Evolutionary conservation across 2,888 invertebrate species (phyloP).

Genomic region (Cetonia aurata): DNA sequence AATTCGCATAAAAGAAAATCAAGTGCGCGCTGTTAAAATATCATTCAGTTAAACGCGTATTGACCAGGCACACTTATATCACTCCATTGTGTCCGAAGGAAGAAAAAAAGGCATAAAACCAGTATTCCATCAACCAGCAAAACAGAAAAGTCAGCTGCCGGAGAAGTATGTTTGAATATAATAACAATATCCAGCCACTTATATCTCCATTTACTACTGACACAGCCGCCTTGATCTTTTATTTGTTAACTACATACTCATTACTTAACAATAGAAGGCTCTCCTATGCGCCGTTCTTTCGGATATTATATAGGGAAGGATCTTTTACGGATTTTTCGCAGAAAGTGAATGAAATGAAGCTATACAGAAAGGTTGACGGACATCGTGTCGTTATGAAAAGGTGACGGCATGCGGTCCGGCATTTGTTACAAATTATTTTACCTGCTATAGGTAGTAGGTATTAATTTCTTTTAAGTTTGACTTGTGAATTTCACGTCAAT

Average conservation of each 20-base stretch:
- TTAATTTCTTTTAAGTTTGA: slow-evolving; percentile 49
- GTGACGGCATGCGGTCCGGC: slow-evolving; percentile 51
- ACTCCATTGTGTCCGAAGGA: slow-evolving; percentile 12
- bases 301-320: slow-evolving; percentile 39
- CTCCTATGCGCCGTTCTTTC: slow-evolving; percentile 51
- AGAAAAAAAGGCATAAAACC: slow-evolving; percentile 50
- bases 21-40: slow-evolving; percentile 35
- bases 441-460: slow-evolving; percentile 56
- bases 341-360: slow-evolving; percentile 58
- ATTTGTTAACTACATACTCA: slow-evolving; percentile 59
- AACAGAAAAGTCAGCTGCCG: slow-evolving; percentile 56
- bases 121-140: slow-evolving; percentile 48
- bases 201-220: slow-evolving; percentile 60
- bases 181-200: slow-evolving; percentile 57
- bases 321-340: slow-evolving; percentile 55
- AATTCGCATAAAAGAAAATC: slow-evolving; percentile 30
- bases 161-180: slow-evolving; percentile 49
- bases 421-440: slow-evolving; percentile 63
- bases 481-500: slow-evolving; percentile 38
- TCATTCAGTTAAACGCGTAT: slow-evolving; percentile 21
- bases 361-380: slow-evolving; percentile 57
- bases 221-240: slow-evolving; percentile 58
- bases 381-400: slow-evolving; percentile 56
- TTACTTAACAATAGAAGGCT: slow-evolving; percentile 58
- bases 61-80: slow-evolving; percentile 49